These are phyloP conservation scores for Lepetodrilus schrolli DNA, from an alignment of 2,888 invertebrate genomes.

Conservation along the genomic window DNA sequence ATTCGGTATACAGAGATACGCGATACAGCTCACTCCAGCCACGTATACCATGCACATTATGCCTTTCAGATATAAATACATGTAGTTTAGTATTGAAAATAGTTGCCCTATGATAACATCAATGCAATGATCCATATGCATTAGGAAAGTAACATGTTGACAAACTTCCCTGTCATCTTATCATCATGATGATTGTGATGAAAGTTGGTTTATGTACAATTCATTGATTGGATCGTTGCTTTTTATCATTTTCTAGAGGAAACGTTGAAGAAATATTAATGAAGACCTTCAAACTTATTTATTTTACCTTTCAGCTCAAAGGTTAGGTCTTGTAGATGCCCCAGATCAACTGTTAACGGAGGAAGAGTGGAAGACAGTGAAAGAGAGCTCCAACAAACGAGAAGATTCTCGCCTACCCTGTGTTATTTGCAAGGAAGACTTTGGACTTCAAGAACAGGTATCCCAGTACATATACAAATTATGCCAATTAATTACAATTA, in stretches of 20 bases:
- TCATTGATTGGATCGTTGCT: not conserved
- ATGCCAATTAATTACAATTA: not conserved
- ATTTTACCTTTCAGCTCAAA: conserved; percentile 74
- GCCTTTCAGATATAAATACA: no score
- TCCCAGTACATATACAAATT: no score
- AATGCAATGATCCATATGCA: no score
- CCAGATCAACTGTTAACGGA: conserved; percentile 67
- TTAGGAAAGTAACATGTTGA: no score
- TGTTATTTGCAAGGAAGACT: conserved; percentile 75
- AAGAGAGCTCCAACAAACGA: conserved; percentile 69
- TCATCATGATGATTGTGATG: not conserved
- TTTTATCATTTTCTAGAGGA: not conserved
- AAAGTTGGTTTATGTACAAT: not conserved
- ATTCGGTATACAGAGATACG: no score
- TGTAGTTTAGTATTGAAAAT: no score
- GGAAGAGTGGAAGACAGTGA: conserved; percentile 70
- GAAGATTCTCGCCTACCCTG: conserved; percentile 74
- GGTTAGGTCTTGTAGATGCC: conserved; percentile 71
- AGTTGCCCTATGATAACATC: no score
- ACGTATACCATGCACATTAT: no score
- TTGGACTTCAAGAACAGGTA: conserved; percentile 72
- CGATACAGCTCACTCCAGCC: no score
- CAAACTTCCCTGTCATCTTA: no score
- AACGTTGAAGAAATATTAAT: not conserved
- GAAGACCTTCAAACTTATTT: not conserved